Evolutionary conservation across 2,113 vertebrate genomes (phyloP), one percentile per base, ranked within the genome.

Genomic region (Marmota flaviventris): DNA sequence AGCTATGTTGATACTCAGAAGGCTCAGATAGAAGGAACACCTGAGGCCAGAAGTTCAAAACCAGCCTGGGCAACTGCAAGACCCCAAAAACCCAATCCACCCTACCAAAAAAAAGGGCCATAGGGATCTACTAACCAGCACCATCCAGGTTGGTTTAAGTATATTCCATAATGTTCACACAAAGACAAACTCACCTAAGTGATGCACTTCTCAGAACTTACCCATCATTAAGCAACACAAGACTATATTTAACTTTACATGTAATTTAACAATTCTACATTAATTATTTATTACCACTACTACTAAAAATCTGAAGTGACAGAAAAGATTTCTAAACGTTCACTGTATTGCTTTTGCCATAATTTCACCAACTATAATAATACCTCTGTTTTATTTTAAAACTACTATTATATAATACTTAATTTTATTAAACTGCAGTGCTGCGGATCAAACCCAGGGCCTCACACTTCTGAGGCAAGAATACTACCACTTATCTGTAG

Each of bases 331-430:
- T 95, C 42, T 86, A 78, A 92, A 82, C 92, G 51, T 86, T 73
- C 85, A 51, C 53, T 77, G 8, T 63, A 53, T 5, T 67, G 8
- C 70, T 90, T 88, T 93, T 78, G 91, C 18, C 22, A 69, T 39
- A 92, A 92, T 73, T 77, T 73, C 24, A 86, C 8, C 25, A 91
- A 94, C 32, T 51, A 67, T 75, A 91, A 92, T 58, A 70, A 81
- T 7, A 20, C 14, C 56, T 94, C 87, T 91, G 85, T 79, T 78
- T 85, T 89, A 95, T 75, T 78, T 85, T 89, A 95, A 82, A 17
- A 86, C 32, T 51, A 94, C 29, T 72, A 81, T 34, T 70, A 76
- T 8, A 48, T 42, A 88, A 9, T 84, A 70, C 29, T 92, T 72
- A 13, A 9, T 89, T 96, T 72, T 90, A 85, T 65, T 96, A 73